Base-by-base conservation (phyloP, 2,797 vertebrate genomes). In the Myotis pilosus region DNA sequence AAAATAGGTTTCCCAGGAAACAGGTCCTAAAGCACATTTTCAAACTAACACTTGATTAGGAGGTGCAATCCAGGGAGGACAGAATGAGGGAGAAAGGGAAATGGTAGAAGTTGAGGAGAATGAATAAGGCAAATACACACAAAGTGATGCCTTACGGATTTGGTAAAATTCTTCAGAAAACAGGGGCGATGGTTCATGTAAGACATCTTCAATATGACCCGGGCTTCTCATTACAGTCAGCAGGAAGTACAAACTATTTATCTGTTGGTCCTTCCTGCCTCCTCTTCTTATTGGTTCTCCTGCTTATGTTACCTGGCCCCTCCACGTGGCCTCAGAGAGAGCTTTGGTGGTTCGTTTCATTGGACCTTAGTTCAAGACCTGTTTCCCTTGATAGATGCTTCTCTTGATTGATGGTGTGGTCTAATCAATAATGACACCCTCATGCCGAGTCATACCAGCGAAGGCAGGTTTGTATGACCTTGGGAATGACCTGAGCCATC, bases 1-100 rank as follows among this genome's bases (percentile, higher is more conserved):
- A 72, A 69, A 95, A 74, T 25, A 60, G 20, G 23, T 81, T 87
- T 75, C 25, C 38, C 30, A 71, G 71, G 22, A 94, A 92, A 92
- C 22, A 87, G 22, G 75, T 68, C 16, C 4, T 57, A 36, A 66
- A 25, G 3, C 30, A 92, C 10, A 25, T 69, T 88, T 92, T 92
- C 36, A 79, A 82, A 84, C 28, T 69, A 69, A 51, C 2, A 57
- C 7, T 41, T 17, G 13, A 22, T 82, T 74, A n/a, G 5, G 12
- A 66, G 10, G 2, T 69, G 8, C 1, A 38, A 25, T 71, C 11
- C 30, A 49, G 3, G 13, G 10, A 79, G 17, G n/a, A 75, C 19
- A 87, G 9, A 38, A 1, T 17, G 12, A 85, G 41, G 6, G 10
- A 12, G 28, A 64, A 84, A 41, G 0, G 23, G n/a, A 76, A 89